Evolutionary conservation across 2,797 vertebrate species (phyloP).

Genomic region (Eulemur rubriventer): DNA sequence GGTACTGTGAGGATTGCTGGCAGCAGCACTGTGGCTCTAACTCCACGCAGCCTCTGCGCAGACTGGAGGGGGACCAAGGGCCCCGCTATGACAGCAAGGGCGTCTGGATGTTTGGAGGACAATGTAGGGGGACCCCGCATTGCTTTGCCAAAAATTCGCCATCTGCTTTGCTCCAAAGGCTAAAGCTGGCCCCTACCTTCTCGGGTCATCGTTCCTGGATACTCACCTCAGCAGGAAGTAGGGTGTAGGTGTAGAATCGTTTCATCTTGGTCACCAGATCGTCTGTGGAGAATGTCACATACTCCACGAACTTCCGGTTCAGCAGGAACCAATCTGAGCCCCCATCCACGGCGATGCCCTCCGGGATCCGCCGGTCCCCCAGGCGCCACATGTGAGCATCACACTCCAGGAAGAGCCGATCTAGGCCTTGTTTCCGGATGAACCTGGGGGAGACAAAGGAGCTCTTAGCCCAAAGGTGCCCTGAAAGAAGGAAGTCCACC

Average conservation of each 20-base stretch:
- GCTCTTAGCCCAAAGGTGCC: not conserved
- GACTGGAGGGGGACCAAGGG: not conserved
- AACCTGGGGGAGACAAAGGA: constrained; percentile 86
- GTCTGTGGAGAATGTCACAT: constrained; percentile 94
- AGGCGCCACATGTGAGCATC: constrained; percentile 99
- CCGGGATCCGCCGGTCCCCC: constrained; percentile 96
- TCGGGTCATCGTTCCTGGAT: accelerated
- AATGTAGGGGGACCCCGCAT: accelerated
- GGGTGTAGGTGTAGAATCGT: constrained; percentile 95
- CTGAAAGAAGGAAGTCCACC: not conserved
- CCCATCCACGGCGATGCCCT: constrained; percentile 95
- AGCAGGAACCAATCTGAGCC: constrained; percentile 99
- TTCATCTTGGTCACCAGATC: constrained; percentile 97
- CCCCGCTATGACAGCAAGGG: not conserved
- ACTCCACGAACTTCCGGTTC: constrained; percentile 96
- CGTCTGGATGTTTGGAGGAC: not conserved
- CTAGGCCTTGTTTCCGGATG: constrained; percentile 97
- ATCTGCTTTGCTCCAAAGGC: not conserved
- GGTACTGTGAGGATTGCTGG: no score
- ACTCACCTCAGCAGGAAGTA: constrained; percentile 96
- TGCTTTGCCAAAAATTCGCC: not conserved
- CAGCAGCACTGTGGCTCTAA: no score
- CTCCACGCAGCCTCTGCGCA: not conserved
- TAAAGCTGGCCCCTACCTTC: not conserved
- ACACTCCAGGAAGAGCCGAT: constrained; percentile 96